Conservation (phyloP, 2,113 vertebrate genomes). For the Perognathus longimembris region DNA sequence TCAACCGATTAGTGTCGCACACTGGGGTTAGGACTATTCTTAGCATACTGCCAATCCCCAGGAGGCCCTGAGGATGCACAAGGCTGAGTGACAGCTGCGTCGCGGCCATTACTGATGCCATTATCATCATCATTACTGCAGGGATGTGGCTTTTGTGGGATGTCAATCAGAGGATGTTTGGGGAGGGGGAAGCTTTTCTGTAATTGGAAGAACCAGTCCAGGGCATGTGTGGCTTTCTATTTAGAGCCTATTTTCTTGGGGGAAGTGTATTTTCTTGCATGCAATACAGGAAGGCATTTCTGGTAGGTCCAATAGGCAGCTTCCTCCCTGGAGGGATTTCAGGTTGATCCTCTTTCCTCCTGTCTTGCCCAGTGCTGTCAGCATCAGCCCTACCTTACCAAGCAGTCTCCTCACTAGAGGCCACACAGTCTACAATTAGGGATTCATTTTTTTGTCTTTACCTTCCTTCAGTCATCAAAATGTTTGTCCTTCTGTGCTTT, state of each 20-base stretch:
- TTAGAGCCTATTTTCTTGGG: constrained; percentile 1
- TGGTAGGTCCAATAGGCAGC: background rate
- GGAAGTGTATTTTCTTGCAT: constrained; percentile 31
- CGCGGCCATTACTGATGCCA: constrained; percentile 63
- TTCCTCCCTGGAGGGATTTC: constrained; percentile 1
- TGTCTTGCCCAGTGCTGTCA: background rate
- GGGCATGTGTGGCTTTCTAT: constrained; percentile 54
- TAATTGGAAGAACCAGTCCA: constrained; percentile 68
- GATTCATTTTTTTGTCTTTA: constrained; percentile 57
- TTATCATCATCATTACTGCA: constrained; percentile 75
- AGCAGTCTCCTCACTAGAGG: background rate
- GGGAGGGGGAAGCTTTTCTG: constrained; percentile 46
- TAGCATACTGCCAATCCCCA: constrained; percentile 62
- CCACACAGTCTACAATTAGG: constrained; percentile 36
- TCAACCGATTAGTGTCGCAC: constrained; percentile 32
- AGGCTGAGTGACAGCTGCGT: constrained; percentile 75
- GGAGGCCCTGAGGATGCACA: constrained; percentile 68
- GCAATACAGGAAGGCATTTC: constrained; percentile 2
- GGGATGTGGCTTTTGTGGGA: constrained; percentile 64
- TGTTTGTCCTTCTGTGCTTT: background rate
- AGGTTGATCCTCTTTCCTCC: background rate
- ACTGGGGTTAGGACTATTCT: constrained; percentile 70
- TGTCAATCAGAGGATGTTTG: constrained; percentile 62
- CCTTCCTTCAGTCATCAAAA: constrained; percentile 24
- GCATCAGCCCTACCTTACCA: background rate